Conservation (phyloP, 2,113 vertebrate species). For the Muntiacus reevesi region DNA sequence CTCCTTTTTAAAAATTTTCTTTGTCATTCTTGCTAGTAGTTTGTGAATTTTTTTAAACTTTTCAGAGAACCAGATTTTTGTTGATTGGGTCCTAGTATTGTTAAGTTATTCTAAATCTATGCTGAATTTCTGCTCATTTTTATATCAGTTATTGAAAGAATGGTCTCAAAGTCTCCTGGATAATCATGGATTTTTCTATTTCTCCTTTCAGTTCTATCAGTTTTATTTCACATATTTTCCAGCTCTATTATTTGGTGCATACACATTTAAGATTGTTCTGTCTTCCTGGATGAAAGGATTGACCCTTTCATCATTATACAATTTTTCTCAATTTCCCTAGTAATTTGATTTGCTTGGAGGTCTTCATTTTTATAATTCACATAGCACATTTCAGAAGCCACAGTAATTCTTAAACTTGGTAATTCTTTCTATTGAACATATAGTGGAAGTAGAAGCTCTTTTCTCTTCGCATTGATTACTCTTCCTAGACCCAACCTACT, state of each 20-base stretch:
- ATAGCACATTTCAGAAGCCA: background rate
- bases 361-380: conserved; percentile 1
- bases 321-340: background rate
- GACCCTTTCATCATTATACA: background rate
- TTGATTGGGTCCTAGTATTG: background rate
- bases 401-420: background rate
- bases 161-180: background rate
- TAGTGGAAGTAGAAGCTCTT: background rate
- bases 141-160: background rate
- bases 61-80: background rate
- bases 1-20: background rate
- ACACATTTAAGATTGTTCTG: background rate
- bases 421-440: background rate
- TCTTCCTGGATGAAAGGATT: background rate
- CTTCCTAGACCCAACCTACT: background rate
- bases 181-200: background rate
- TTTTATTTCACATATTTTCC: background rate
- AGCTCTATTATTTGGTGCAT: background rate
- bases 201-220: background rate
- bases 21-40: background rate
- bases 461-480: background rate
- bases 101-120: background rate
- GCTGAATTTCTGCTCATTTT: background rate
- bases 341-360: background rate
- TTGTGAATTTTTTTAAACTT: background rate